Evolutionary conservation across 2,113 vertebrate species (phyloP), one percentile per base, ranked within the genome.

Genomic region (Merops nubicus): DNA sequence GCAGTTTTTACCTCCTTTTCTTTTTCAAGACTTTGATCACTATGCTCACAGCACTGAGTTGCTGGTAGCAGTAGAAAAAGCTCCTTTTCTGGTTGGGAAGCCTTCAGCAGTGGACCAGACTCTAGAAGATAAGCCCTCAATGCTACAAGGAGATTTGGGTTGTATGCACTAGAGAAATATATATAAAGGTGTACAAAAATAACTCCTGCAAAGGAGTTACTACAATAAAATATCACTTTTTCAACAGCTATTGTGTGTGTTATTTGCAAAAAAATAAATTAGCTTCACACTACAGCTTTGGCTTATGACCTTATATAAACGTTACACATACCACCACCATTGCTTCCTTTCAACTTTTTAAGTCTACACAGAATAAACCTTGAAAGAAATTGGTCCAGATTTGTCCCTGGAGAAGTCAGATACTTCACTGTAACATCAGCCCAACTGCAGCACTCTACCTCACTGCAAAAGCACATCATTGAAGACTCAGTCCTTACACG

Each of bases 401-500:
- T 63, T 56, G 42, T 38, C 48, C 43, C 54, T 48, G 68, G 64
- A 81, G 34, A 47, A 90, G 22, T 43, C 19, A 15, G 34, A 57
- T 28, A 12, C 36, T 57, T 53, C 42, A 53, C 34, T 29, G 59
- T 31, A 79, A 17, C 33, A 48, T 29, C 72, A 65, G 54, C 42
- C 43, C 38, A 50, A 17, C 13, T 21, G 25, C 34, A 85, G 64
- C n/a, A 54, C 26, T 69, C 18, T 63, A 51, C 18, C 21, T 19
- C 0, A 0, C n/a, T 1, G 8, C 21, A 74, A 48, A 64, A 85
- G 51, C 10, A 29, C 47, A 38, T 45, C 22, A 3, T 25, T 45
- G 51, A 63, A 83, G 45, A 38, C 21, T 7, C 63, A 86, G 29
- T 25, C 48, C 47, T 56, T 36, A 18, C 33, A 21, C 2, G 9